phyloP scores from a whole-genome alignment of 2,888 invertebrate species.

The Isoperla grammatica region DNA sequence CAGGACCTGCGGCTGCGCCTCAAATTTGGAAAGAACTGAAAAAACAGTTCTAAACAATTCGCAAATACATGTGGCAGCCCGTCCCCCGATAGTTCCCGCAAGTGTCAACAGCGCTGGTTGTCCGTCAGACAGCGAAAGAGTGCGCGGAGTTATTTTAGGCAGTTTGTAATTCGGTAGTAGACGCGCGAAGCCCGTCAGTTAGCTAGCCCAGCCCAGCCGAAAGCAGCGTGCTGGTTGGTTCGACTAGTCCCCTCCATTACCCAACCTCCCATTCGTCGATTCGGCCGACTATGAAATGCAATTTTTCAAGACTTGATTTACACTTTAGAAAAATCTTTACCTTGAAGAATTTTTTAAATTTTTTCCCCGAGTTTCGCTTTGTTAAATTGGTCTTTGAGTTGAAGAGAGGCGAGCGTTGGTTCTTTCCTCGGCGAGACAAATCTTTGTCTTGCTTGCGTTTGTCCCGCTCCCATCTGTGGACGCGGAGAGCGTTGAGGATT shows the following conservation, averaged over 20 bases:
- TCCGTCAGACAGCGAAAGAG: no score
- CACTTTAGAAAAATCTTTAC: not conserved
- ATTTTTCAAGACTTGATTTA: conserved; percentile 8
- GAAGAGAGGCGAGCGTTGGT: not conserved
- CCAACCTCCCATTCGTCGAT: conserved; percentile 5
- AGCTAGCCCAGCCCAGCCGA: conserved; percentile 11
- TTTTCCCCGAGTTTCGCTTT: not conserved
- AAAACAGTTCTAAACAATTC: no score
- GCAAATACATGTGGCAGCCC: no score
- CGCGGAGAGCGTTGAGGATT: no score
- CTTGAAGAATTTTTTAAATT: conserved; percentile 3
- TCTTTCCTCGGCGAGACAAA: not conserved
- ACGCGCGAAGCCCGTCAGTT: not conserved
- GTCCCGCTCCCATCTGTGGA: no score
- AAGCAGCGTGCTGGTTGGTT: conserved; percentile 10
- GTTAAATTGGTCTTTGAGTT: not conserved
- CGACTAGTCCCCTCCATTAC: conserved; percentile 4
- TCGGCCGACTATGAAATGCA: conserved; percentile 11
- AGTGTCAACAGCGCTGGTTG: no score
- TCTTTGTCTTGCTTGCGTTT: not conserved
- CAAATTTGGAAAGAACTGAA: no score
- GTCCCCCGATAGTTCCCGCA: no score
- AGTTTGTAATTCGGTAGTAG: conserved; percentile 6
- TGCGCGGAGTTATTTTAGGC: conserved; percentile 2
- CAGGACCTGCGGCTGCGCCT: no score